phyloP scores from a whole-genome alignment of 2,113 vertebrate species.

The Tragelaphus scriptus region DNA sequence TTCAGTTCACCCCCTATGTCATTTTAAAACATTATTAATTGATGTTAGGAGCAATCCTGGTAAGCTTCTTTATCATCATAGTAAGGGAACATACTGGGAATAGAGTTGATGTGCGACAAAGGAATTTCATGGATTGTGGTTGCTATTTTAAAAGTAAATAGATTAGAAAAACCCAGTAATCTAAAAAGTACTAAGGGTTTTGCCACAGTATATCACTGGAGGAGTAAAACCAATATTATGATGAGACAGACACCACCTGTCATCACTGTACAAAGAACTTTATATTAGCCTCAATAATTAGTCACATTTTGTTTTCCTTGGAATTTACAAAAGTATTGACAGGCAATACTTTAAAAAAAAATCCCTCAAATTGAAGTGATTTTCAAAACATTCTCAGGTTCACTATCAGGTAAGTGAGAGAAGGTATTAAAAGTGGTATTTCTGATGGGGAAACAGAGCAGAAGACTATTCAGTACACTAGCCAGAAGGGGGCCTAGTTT shows the following conservation, averaged over 20 bases:
- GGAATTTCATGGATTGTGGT: background rate
- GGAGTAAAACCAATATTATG: background rate
- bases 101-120: background rate
- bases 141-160: conserved; percentile 17
- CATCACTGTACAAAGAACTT: background rate
- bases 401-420: background rate
- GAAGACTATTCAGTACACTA: background rate
- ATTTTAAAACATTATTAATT: conserved; percentile 35
- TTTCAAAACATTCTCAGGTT: background rate
- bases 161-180: background rate
- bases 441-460: background rate
- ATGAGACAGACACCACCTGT: background rate
- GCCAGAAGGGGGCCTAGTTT: background rate
- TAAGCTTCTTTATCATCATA: background rate
- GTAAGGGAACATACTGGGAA: background rate
- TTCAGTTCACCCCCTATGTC: background rate
- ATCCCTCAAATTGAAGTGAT: background rate
- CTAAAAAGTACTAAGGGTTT: background rate
- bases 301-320: background rate
- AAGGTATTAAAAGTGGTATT: background rate
- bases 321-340: background rate
- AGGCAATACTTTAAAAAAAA: background rate
- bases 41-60: background rate
- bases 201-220: background rate
- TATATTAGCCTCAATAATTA: background rate